Evolutionary conservation across 2,113 vertebrate species (phyloP).

Genomic region (Petaurus breviceps): DNA sequence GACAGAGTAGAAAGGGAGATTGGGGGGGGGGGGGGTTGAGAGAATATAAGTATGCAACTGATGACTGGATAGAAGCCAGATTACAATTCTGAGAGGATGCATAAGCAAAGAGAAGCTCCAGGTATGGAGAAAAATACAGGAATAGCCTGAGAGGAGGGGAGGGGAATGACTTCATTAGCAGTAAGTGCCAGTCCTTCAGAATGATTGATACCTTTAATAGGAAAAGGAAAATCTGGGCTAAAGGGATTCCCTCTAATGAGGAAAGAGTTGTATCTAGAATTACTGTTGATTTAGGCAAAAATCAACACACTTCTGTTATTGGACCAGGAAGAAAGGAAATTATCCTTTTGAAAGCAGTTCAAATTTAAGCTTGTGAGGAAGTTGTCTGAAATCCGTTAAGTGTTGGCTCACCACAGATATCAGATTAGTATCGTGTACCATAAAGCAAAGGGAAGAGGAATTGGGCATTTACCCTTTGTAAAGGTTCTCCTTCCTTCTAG

Average conservation of each 20-base stretch:
- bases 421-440: not conserved
- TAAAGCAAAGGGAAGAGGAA: conserved; percentile 3
- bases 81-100: not conserved
- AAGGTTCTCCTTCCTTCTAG: not conserved
- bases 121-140: not conserved
- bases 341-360: conserved; percentile 41
- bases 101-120: not conserved
- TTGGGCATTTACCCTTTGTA: not conserved
- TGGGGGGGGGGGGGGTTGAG: not conserved
- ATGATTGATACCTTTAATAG: not conserved
- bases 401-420: conserved; percentile 12
- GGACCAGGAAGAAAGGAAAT: not conserved
- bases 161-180: not conserved
- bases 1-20: not conserved
- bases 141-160: not conserved
- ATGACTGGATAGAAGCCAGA: conserved; percentile 7
- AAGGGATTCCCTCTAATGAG: not conserved
- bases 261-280: not conserved
- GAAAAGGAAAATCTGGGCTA: conserved; percentile 22
- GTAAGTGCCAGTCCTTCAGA: not conserved
- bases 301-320: conserved; percentile 44
- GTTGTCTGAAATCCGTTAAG: conserved; percentile 27
- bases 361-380: conserved; percentile 34
- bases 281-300: conserved; percentile 21
- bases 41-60: not conserved